Evolutionary conservation across 1,140 invertebrate genomes (phyloP).

Genomic region (Bombyx mandarina): DNA sequence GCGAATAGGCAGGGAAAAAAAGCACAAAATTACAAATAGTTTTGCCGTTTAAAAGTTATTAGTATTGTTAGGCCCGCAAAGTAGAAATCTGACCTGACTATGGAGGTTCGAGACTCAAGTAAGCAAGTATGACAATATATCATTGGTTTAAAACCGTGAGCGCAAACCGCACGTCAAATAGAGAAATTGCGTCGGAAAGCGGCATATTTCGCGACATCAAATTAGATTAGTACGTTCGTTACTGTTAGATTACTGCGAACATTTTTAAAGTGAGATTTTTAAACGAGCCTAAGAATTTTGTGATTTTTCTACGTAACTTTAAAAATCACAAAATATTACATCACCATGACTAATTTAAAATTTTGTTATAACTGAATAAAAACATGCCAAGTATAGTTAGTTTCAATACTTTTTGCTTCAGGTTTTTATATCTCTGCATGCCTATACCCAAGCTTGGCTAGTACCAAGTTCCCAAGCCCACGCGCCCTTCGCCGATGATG

Average conservation of each 20-base stretch:
- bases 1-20: too few species aligned
- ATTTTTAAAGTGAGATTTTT: too few species aligned
- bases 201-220: constrained; percentile 29
- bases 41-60: too few species aligned
- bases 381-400: background rate
- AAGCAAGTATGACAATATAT: constrained; percentile 14
- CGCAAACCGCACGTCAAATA: constrained; percentile 39
- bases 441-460: constrained; percentile 83
- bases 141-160: constrained; percentile 25
- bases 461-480: constrained; percentile 77
- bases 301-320: constrained; percentile 34
- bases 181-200: constrained; percentile 43
- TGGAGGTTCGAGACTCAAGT: background rate
- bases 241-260: too few species aligned
- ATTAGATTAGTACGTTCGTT: too few species aligned
- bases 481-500: constrained; percentile 73
- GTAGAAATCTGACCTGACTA: too few species aligned
- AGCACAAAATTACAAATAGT: too few species aligned
- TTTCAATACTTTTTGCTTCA: constrained; percentile 18
- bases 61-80: too few species aligned
- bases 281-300: too few species aligned
- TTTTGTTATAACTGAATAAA: too few species aligned
- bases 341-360: too few species aligned
- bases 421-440: constrained; percentile 83
- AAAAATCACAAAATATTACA: constrained; percentile 6